phyloP scores from a whole-genome alignment of 2,797 vertebrate species.

The Epinephelus awoara region DNA sequence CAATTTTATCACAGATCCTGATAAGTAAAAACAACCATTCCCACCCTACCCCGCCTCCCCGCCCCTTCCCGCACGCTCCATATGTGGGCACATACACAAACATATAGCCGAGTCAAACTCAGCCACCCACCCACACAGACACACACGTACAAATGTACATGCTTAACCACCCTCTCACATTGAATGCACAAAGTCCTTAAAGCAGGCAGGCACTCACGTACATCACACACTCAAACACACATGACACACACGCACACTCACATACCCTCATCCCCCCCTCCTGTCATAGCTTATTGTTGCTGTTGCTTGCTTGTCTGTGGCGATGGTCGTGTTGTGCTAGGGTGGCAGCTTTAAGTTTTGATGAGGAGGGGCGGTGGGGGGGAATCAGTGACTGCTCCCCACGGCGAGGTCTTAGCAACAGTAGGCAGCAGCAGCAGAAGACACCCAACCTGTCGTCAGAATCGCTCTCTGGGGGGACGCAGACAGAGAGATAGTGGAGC shows the following conservation, averaged over 20 bases:
- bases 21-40: constrained; percentile 75
- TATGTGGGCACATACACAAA: constrained; percentile 63
- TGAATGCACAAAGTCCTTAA: constrained; percentile 66
- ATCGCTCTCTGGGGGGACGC: constrained; percentile 57
- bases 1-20: constrained; percentile 79
- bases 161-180: constrained; percentile 58
- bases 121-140: constrained; percentile 39
- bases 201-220: constrained; percentile 54
- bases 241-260: constrained; percentile 26
- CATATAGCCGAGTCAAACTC: constrained; percentile 66
- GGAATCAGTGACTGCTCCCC: constrained; percentile 90
- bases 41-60: constrained; percentile 39
- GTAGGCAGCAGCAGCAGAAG: constrained; percentile 81
- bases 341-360: constrained; percentile 91
- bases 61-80: constrained; percentile 53
- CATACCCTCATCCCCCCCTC: constrained; percentile 40
- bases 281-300: constrained; percentile 68
- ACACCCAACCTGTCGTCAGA: constrained; percentile 72
- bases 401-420: constrained; percentile 88
- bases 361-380: constrained; percentile 83
- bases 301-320: constrained; percentile 78
- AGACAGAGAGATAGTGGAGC: constrained; percentile 10
- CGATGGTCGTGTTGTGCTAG: constrained; percentile 83
- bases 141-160: constrained; percentile 53
- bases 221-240: constrained; percentile 51